Evolutionary conservation across 1,140 invertebrate genomes (phyloP), one percentile per base, ranked within the genome.

Genomic region (Brachionus manjavacas): DNA sequence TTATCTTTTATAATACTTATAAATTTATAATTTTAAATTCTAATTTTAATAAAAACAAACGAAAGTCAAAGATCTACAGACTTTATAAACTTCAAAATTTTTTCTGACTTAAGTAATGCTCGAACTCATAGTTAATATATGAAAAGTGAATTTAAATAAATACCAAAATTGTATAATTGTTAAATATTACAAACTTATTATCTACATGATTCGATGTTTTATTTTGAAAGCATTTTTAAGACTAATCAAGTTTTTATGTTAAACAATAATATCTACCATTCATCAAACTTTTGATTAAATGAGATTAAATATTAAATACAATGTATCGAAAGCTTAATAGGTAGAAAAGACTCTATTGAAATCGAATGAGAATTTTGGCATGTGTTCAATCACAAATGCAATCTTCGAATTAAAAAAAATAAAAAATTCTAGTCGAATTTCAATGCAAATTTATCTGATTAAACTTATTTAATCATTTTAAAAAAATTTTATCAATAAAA

Each of bases 201-300:
- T 60, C 8, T 16, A 60, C 52, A 9, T 25, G 16, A 60, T 60
- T 60, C 52, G 52, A 20, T 20, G 68, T 72, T 20, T 39, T 31
- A 70, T 28, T n/a, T 41, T 39, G 16, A 6, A 41, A 39, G 31
- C 35, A 41, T 43, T 39, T 72, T 23, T 72, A 16, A 41, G 31
- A 39, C 25, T 12, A 31, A 68, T 68, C 31, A 68, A 31, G 31
- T 72, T 11, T 41, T 39, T 72, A 46, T 72, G 9, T 11, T 4
- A 72, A 41, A 72, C n/a, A 41, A 72, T 41, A 72, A 72, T 20
- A 72, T 35, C 16, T 72, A 72, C 16, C 68, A 72, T 72, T 72
- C 68, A 72, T 72, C 35, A 41, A 72, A 72, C 28, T 72, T 6
- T 72, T 72, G 68, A 72, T 72, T 72, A 72, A 72, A 72, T 72